Evolutionary conservation across 2,888 invertebrate genomes (phyloP).

Genomic region (Fabriciana adippe): DNA sequence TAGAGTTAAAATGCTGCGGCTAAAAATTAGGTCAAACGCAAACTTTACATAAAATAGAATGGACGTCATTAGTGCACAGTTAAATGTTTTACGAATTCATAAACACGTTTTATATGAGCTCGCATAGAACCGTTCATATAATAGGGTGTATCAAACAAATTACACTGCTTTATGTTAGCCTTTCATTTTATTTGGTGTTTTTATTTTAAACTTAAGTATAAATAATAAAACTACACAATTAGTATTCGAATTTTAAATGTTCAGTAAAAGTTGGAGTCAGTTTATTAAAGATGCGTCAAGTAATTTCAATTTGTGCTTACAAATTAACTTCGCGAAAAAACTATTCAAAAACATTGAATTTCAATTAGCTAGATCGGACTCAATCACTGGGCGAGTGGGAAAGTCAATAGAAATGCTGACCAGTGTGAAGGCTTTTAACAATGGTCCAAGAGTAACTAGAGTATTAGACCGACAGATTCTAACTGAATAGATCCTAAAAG

Average conservation of each 20-base stretch:
- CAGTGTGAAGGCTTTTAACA: constrained; percentile 33
- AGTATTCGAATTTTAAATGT: background rate
- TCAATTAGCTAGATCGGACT: constrained; percentile 39
- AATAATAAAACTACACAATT: constrained; percentile 4
- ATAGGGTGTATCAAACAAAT: constrained; percentile 18
- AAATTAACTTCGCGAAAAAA: constrained; percentile 34
- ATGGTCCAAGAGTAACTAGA: constrained; percentile 36
- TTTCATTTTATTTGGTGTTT: constrained; percentile 12
- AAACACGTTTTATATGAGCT: constrained; percentile 9
- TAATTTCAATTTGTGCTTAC: constrained; percentile 21
- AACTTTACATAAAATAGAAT: constrained; percentile 18
- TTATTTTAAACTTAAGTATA: background rate
- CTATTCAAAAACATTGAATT: constrained; percentile 37
- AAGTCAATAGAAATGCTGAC: constrained; percentile 42
- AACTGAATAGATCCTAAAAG: constrained; percentile 4
- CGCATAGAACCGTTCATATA: constrained; percentile 6
- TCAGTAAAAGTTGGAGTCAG: background rate
- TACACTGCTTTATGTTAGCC: constrained; percentile 13
- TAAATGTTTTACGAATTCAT: constrained; percentile 16
- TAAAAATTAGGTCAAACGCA: constrained; percentile 16
- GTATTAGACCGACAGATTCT: constrained; percentile 6
- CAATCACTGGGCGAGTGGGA: constrained; percentile 38
- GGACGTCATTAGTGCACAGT: constrained; percentile 11
- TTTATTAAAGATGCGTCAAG: constrained; percentile 15
- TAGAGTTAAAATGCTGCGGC: constrained; percentile 7